Percentiles rank a stretch among this genome's conserved stretches.
phyloP scores from a whole-genome alignment of 1,140 invertebrate species.

The Dinoponera quadriceps region DNA sequence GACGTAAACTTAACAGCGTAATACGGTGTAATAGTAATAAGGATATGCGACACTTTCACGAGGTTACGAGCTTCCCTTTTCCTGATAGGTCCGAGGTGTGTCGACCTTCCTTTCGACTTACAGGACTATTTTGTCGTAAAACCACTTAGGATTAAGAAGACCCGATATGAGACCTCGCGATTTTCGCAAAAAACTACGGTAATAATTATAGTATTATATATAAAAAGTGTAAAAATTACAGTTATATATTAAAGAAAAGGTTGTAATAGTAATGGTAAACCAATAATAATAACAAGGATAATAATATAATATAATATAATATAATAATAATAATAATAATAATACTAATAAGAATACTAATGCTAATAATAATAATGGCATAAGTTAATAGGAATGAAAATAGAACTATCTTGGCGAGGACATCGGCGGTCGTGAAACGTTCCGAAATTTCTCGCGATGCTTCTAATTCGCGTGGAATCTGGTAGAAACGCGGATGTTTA shows the following conservation, averaged over 20 bases:
- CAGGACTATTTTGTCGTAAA: too few species aligned
- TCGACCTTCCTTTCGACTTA: too few species aligned
- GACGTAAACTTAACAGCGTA: conserved; percentile 39
- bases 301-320: too few species aligned
- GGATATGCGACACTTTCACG: too few species aligned
- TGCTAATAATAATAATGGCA: too few species aligned
- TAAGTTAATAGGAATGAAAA: conserved; percentile 37
- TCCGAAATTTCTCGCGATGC: conserved; percentile 40
- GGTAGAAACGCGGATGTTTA: conserved; percentile 61
- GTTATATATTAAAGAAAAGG: conserved; percentile 27
- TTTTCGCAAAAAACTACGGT: neutral
- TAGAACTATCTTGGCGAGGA: conserved; percentile 16
- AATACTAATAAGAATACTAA: conserved; percentile 23
- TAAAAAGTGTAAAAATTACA: conserved; percentile 39
- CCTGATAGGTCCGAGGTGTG: too few species aligned
- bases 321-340: conserved; percentile 50
- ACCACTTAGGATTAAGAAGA: too few species aligned
- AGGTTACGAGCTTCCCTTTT: too few species aligned
- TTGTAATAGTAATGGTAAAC: conserved; percentile 1
- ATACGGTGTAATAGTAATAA: conserved; percentile 21
- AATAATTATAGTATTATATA: conserved; percentile 32
- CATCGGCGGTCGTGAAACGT: conserved; percentile 52
- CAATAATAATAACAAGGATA: conserved; percentile 36
- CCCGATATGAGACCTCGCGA: too few species aligned
- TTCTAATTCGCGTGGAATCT: conserved; percentile 59